Base-by-base conservation (phyloP, 2,113 vertebrate species). In the Myotis yumanensis region DNA sequence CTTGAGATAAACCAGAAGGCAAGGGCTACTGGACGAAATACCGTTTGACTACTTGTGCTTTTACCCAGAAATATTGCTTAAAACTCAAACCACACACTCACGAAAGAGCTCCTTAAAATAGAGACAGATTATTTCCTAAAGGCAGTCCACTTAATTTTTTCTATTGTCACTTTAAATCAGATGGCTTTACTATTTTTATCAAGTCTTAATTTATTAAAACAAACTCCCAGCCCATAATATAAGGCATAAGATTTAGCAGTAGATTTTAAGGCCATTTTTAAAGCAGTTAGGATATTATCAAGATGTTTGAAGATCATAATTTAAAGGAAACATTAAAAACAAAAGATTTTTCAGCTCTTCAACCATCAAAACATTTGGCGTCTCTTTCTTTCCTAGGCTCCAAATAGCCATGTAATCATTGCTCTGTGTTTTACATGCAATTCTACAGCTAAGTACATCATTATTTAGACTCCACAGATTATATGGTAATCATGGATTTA, bases 401-500 rank as follows among this genome's bases (percentile, higher is more conserved):
- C 96, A 96, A 96, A 96, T 87, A 95, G 71, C 80, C 87, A 93
- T 94, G 79, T 73, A 93, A 97, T 94, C 64, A 94, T 88, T 18
- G 1, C n/a, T 93, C 73, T 96, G 79, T 94, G 86, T 94, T 97
- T 95, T 94, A 94, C 51, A 93, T 96, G 95, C 54, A 89, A 0
- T 97, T 96, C 95, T 72, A 91, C 37, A 95, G 90, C 93, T 93
- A 97, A 96, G 51, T 96, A 80, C 71, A 93, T 93, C 66, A 46
- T 96, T 94, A 96, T 90, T 95, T 94, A 94, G 90, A 96, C 73
- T 93, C 72, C 59, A 81, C 80, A 91, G 93, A 95, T 94, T 94
- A 97, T 95, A 94, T 86, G 71, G 95, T 97, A 96, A 97, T 97
- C 96, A 96, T 73, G 52, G 96, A 94, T 93, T 97, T 96, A 96